These are phyloP conservation scores for Megathymus violae DNA, from an alignment of 1,140 invertebrate genomes.

Conservation along the genomic window DNA sequence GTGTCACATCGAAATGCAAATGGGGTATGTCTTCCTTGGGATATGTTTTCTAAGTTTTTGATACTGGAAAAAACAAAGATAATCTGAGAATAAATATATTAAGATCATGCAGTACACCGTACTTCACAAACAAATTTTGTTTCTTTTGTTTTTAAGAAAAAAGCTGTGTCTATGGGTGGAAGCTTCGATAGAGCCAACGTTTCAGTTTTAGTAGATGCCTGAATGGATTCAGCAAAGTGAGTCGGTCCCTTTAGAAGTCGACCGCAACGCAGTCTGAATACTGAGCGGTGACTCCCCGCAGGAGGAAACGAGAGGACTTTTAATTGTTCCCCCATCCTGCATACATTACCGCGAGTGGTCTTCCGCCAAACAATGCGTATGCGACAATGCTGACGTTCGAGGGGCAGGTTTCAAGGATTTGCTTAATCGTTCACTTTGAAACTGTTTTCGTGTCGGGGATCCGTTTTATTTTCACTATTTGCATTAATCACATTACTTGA, in stretches of 20 bases:
- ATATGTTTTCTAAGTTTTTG: too few relatives aligned
- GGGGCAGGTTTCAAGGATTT: slow-evolving; percentile 3
- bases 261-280: slow-evolving; percentile 20
- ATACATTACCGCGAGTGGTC: slow-evolving; percentile 29
- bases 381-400: slow-evolving; percentile 8
- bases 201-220: background rate
- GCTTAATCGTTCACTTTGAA: slow-evolving; percentile 17
- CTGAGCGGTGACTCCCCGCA: slow-evolving; percentile 17
- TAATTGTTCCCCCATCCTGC: slow-evolving; percentile 29
- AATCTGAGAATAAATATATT: too few relatives aligned
- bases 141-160: too few relatives aligned
- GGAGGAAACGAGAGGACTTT: slow-evolving; percentile 21
- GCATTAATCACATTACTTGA: background rate
- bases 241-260: slow-evolving; percentile 13
- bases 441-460: background rate
- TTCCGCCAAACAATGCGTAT: slow-evolving; percentile 18
- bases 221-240: slow-evolving; percentile 10
- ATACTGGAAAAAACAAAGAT: too few relatives aligned
- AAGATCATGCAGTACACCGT: too few relatives aligned
- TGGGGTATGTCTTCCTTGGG: too few relatives aligned
- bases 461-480: slow-evolving; percentile 2
- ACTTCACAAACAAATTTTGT: too few relatives aligned
- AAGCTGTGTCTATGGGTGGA: too few relatives aligned
- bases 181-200: too few relatives aligned
- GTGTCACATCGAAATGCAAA: too few relatives aligned